phyloP scores from a whole-genome alignment of 2,797 vertebrate genomes.

The Ispidina picta region DNA sequence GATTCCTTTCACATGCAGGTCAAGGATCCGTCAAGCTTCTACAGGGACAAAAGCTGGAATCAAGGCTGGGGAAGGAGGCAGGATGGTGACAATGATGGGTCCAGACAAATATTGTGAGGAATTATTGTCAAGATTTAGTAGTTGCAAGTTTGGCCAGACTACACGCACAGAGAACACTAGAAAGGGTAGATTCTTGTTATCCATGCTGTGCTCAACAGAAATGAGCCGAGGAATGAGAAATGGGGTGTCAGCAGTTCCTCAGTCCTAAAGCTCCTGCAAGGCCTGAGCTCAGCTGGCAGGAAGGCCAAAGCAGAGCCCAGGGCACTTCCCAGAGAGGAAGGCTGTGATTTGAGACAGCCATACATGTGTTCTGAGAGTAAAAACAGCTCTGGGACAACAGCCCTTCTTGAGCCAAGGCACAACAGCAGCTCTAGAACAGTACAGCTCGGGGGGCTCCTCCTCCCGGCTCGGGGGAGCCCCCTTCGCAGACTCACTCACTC shows the following conservation, averaged over 20 bases:
- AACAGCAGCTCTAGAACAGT: accelerated
- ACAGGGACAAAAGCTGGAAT: neutral
- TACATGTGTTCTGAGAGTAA: accelerated
- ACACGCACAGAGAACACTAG: neutral
- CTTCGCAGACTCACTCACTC: neutral
- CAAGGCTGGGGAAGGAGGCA: neutral
- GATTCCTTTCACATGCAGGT: neutral
- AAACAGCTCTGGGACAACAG: neutral
- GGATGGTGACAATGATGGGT: accelerated
- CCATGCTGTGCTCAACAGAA: neutral
- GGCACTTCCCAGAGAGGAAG: neutral
- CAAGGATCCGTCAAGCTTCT: neutral
- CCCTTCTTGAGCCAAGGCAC: too few species aligned
- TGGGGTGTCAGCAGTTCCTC: neutral
- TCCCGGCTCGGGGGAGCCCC: accelerated
- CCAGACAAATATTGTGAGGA: neutral
- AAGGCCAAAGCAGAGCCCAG: accelerated
- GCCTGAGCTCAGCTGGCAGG: neutral
- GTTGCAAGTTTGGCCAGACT: neutral
- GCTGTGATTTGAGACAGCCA: neutral
- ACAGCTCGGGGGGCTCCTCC: neutral
- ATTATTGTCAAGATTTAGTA: neutral
- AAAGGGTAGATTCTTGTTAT: neutral
- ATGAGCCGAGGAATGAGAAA: neutral
- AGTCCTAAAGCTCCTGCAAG: accelerated